phyloP scores from a whole-genome alignment of 2,797 vertebrate genomes.

The Acridotheres tristis region DNA sequence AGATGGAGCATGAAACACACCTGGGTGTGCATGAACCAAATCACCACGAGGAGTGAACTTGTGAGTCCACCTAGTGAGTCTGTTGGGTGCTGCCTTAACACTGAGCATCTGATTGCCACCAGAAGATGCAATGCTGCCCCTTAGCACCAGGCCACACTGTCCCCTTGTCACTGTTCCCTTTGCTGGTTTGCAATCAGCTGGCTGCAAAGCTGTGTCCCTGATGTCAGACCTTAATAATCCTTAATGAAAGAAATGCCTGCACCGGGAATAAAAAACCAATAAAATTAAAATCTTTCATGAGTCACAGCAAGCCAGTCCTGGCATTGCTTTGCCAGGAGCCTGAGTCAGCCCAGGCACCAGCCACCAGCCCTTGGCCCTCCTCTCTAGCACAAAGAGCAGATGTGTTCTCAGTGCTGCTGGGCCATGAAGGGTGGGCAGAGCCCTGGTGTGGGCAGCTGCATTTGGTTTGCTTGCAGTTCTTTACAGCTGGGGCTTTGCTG shows the following conservation, averaged over 20 bases:
- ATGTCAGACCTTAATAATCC: neutral
- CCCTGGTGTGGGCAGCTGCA: accelerated
- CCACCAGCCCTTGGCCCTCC: neutral
- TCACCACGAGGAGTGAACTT: neutral
- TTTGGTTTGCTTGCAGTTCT: neutral
- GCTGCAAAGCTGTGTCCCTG: neutral
- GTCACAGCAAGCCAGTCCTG: neutral
- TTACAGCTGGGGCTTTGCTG: neutral
- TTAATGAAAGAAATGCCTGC: neutral
- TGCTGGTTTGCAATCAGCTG: neutral
- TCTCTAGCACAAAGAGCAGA: accelerated
- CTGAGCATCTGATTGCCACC: neutral
- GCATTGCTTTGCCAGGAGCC: neutral
- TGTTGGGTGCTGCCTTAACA: neutral
- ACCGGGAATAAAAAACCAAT: neutral
- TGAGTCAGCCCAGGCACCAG: neutral
- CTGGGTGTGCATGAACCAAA: neutral
- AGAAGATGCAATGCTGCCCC: neutral
- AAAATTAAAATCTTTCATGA: neutral
- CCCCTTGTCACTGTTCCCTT: accelerated
- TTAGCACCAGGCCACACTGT: neutral
- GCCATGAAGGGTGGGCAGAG: neutral
- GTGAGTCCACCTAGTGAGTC: neutral
- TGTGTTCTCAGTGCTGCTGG: accelerated
- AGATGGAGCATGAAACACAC: neutral